phyloP scores from a whole-genome alignment of 2,797 vertebrate species.

The Alca torda region DNA sequence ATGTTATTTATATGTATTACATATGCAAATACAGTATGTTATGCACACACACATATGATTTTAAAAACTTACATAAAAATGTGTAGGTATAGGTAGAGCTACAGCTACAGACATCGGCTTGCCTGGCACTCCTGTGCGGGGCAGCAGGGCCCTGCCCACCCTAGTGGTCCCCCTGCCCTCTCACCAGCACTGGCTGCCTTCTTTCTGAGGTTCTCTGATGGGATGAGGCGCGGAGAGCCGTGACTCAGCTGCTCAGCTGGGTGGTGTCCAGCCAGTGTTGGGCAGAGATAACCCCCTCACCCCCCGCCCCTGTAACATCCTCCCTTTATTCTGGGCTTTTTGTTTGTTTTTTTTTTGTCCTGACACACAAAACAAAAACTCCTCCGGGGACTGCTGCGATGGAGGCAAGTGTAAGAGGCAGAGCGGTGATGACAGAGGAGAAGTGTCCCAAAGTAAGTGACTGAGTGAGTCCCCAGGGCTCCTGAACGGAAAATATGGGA shows the following conservation, averaged over 20 bases:
- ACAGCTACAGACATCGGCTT: fast-evolving
- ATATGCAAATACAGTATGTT: fast-evolving
- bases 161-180: too few species aligned
- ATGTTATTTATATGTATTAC: neutral
- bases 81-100: fast-evolving
- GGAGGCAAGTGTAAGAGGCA: neutral
- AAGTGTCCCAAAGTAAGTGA: slow-evolving; percentile 64
- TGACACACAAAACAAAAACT: neutral
- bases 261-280: slow-evolving; percentile 28
- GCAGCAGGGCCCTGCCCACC: fast-evolving
- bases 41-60: fast-evolving
- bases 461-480: neutral
- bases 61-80: fast-evolving
- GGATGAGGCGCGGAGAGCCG: neutral
- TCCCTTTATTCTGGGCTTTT: slow-evolving; percentile 51
- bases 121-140: fast-evolving
- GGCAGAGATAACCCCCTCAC: slow-evolving; percentile 51
- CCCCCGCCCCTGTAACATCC: neutral
- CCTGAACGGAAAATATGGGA: neutral
- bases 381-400: neutral
- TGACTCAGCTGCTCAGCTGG: slow-evolving; percentile 67
- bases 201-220: neutral
- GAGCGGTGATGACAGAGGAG: slow-evolving; percentile 53
- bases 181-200: fast-evolving
- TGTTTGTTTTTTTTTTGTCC: slow-evolving; percentile 32